Evolutionary conservation across 2,888 invertebrate genomes (phyloP).

Genomic region (Drosophila neutralis): DNA sequence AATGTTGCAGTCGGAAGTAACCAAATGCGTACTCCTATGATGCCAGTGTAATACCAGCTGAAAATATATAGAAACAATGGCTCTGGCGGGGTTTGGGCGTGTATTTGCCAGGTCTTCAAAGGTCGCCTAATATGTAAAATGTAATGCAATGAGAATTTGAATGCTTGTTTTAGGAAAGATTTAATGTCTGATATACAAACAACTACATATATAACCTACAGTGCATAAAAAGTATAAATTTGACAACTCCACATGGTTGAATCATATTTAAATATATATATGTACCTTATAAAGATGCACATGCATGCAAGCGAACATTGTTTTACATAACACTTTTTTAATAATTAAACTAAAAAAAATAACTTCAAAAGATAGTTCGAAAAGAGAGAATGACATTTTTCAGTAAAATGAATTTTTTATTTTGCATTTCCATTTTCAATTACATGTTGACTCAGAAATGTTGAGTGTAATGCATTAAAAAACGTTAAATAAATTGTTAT

Average conservation of each 20-base stretch:
- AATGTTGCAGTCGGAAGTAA: neutral
- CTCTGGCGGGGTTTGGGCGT: neutral
- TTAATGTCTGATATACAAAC: neutral
- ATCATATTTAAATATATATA: neutral
- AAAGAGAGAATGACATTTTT: neutral
- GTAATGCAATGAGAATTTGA: neutral
- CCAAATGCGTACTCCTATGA: neutral
- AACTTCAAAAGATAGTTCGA: neutral
- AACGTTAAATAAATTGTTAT: neutral
- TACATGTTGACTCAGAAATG: neutral
- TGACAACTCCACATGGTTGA: neutral
- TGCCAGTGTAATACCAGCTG: neutral
- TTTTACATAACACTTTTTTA: neutral
- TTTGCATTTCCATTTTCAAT: neutral
- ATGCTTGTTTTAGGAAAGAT: neutral
- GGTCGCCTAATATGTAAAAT: neutral
- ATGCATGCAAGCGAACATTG: neutral
- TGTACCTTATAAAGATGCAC: neutral
- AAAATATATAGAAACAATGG: neutral
- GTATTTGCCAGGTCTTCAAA: neutral
- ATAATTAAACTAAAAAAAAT: neutral
- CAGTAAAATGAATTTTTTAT: neutral
- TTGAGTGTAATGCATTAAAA: neutral
- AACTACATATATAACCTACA: neutral
- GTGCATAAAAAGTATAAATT: neutral